These are phyloP conservation scores for Mormyrus hasselquistii DNA, from an alignment of 2,797 vertebrate species.

Conservation along the genomic window DNA sequence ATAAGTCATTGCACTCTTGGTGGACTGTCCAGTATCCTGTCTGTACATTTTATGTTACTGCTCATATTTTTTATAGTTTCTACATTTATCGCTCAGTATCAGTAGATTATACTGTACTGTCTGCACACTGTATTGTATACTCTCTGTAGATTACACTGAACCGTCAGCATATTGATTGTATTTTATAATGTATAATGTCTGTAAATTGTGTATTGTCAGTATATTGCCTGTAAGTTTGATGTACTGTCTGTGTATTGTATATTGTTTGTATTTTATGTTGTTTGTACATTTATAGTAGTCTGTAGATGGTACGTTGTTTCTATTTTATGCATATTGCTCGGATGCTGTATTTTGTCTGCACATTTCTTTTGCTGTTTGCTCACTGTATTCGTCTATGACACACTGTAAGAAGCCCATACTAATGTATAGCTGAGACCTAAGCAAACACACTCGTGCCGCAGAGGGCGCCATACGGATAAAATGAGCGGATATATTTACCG, in stretches of 20 bases:
- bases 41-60: background rate
- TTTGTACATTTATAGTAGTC: background rate
- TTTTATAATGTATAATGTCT: background rate
- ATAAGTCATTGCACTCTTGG: background rate
- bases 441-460: background rate
- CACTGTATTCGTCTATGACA: background rate
- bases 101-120: background rate
- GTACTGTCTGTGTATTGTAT: background rate
- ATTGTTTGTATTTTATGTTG: background rate
- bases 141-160: background rate
- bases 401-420: background rate
- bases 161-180: background rate
- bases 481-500: slow-evolving; percentile 52
- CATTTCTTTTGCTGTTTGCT: background rate
- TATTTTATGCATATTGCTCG: background rate
- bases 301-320: background rate
- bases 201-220: background rate
- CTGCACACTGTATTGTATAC: background rate
- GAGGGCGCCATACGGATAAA: background rate
- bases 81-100: background rate
- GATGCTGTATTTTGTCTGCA: background rate
- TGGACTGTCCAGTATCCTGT: background rate
- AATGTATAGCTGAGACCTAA: background rate
- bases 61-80: background rate
- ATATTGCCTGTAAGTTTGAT: background rate